Evolutionary conservation across 2,888 invertebrate species (phyloP).

Genomic region (Zaprionus lineosus): DNA sequence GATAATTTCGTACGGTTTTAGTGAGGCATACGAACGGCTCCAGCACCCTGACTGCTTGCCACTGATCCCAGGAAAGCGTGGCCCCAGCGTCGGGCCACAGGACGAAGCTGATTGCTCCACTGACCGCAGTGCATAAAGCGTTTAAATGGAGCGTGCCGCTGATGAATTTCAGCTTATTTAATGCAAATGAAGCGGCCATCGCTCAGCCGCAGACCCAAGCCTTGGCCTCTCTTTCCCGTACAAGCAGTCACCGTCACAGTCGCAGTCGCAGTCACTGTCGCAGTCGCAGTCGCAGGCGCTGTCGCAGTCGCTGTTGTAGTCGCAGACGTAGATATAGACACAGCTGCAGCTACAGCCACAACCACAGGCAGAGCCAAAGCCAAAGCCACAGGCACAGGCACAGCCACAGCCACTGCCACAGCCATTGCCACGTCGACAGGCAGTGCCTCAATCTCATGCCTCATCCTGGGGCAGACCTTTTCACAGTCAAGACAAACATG

Average conservation of each 20-base stretch:
- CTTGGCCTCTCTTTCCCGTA: no score
- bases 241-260: no score
- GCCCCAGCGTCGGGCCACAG: slow-evolving; percentile 19
- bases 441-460: no score
- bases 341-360: background rate
- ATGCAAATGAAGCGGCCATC: slow-evolving; percentile 80
- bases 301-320: no score
- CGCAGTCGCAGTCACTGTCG: no score
- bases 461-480: slow-evolving; percentile 29
- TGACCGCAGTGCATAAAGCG: slow-evolving; percentile 63
- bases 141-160: slow-evolving; percentile 76
- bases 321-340: no score
- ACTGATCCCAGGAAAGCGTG: slow-evolving; percentile 43
- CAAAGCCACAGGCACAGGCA: slow-evolving; percentile 8
- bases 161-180: slow-evolving; percentile 82
- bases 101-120: slow-evolving; percentile 38
- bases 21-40: slow-evolving; percentile 24
- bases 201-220: slow-evolving; percentile 18
- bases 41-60: slow-evolving; percentile 6
- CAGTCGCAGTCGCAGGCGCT: no score
- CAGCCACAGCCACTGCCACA: background rate
- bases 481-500: slow-evolving; percentile 55
- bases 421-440: no score
- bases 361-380: background rate
- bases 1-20: slow-evolving; percentile 78